These are phyloP conservation scores for Bungarus multicinctus DNA, from an alignment of 2,113 vertebrate genomes.

Conservation along the genomic window DNA sequence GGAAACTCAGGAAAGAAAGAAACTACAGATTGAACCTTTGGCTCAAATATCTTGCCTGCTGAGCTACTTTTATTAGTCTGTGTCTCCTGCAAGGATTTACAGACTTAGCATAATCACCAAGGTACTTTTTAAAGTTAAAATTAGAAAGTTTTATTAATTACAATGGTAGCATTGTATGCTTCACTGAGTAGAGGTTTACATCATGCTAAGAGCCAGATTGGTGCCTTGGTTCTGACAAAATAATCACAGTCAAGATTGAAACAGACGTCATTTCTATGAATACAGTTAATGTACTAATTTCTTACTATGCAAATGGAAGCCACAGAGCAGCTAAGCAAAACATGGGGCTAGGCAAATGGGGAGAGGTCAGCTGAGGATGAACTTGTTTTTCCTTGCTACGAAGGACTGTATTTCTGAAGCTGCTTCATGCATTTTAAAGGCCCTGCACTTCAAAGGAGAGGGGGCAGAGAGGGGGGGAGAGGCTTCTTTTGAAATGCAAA, in stretches of 20 bases:
- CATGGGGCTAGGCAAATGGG: not conserved
- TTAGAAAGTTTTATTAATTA: not conserved
- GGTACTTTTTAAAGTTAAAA: conserved; percentile 19
- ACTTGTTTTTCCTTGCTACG: not conserved
- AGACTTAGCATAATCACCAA: not conserved
- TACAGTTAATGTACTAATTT: not conserved
- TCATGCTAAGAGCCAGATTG: not conserved
- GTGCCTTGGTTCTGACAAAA: not conserved
- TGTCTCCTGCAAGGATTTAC: not conserved
- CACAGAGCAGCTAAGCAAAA: not conserved
- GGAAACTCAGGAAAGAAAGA: not conserved
- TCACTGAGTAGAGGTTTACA: not conserved
- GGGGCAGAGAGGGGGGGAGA: rapidly evolving
- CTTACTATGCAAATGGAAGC: not conserved
- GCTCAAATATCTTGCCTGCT: not conserved
- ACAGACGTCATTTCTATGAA: not conserved
- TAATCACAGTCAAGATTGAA: not conserved
- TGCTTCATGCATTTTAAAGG: not conserved
- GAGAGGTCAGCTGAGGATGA: not conserved
- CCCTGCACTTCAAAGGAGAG: not conserved
- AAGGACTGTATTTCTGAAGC: not conserved
- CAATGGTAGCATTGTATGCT: not conserved
- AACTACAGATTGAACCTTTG: not conserved
- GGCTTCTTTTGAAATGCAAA: not conserved
- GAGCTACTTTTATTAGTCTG: not conserved